Conservation (phyloP, 35 echinoderm and acorn worm genomes). For the Ptychodera flava region DNA sequence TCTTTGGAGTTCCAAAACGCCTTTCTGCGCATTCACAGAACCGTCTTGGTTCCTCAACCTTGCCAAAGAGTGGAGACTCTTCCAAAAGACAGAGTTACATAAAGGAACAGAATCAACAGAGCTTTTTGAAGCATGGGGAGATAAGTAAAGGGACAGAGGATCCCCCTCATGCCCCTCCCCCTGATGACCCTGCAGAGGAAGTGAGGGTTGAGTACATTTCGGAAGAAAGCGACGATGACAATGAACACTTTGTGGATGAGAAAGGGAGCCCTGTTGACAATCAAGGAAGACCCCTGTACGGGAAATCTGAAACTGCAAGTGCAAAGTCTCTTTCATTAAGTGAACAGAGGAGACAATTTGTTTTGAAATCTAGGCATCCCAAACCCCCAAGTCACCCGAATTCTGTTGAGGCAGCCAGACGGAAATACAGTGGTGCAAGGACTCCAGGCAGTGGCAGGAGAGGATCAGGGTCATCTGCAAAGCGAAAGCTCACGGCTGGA, state of each 20-base stretch:
- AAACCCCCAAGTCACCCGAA: neutral
- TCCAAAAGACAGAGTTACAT: neutral
- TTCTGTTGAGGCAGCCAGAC: neutral
- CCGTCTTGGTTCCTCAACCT: neutral
- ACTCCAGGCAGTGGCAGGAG: neutral
- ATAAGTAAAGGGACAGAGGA: neutral
- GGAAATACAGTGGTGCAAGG: neutral
- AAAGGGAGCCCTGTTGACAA: slow-evolving; percentile 87
- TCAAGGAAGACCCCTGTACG: slow-evolving; percentile 39
- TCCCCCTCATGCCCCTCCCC: neutral
- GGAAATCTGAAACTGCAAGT: neutral
- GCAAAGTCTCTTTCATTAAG: neutral
- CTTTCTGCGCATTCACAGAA: neutral
- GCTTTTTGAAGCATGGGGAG: neutral
- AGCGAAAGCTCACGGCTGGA: neutral
- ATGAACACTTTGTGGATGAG: slow-evolving; percentile 93
- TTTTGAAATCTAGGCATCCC: neutral
- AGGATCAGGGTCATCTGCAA: neutral
- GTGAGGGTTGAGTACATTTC: slow-evolving; percentile 88
- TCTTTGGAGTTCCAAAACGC: neutral
- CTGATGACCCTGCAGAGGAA: slow-evolving; percentile 14
- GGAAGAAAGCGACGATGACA: slow-evolving; percentile 95
- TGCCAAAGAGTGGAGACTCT: neutral
- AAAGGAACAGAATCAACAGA: neutral
- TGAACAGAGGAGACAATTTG: neutral